Base-by-base conservation (phyloP, 2,797 vertebrate genomes). In the Acanthis flammea region DNA sequence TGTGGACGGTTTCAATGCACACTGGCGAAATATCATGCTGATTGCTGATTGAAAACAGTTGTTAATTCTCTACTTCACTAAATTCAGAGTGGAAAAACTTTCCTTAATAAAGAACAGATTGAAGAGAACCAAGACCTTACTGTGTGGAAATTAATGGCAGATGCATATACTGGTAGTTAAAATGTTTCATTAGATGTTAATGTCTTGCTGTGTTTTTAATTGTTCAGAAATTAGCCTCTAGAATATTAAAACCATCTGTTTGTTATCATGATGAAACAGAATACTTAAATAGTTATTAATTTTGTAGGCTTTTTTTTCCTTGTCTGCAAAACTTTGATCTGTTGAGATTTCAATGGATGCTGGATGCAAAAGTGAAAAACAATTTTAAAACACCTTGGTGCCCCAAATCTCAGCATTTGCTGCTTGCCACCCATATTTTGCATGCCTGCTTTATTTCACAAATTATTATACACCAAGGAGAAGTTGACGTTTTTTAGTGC, bases 131-230 rank as follows among this genome's bases (percentile, higher is more conserved):
- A 98, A 98, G 98, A 98, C 98, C 98, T 99, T 98, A 98, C 98
- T 99, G 98, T 98, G 98, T 98, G 98, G 98, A 98, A 99, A 99
- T 99, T 98, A 99, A 99, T 98, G 98, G 98, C 99, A 99, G 98
- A 99, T 98, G 98, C 98, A 98, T 98, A 98, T 98, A 98, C 98
- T 98, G 98, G 98, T 98, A 98, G 98, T 99, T 99, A 99, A 98
- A 99, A 99, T 99, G 98, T 99, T 99, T 99, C 98, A 99, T 99
- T 99, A 99, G 98, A 99, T 98, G 98, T 98, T 99, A 99, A 99
- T 99, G 98, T 99, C 98, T 99, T 97, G 98, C 98, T 99, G 98
- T 99, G 98, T 98, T 98, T 99, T 99, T 99, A 99, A 99, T 99
- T 99, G 98, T 99, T 99, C 98, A 98, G 98, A 99, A 99, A 99